These are phyloP conservation scores for Dasyprocta punctata DNA, from an alignment of 2,113 vertebrate genomes.

Conservation along the genomic window DNA sequence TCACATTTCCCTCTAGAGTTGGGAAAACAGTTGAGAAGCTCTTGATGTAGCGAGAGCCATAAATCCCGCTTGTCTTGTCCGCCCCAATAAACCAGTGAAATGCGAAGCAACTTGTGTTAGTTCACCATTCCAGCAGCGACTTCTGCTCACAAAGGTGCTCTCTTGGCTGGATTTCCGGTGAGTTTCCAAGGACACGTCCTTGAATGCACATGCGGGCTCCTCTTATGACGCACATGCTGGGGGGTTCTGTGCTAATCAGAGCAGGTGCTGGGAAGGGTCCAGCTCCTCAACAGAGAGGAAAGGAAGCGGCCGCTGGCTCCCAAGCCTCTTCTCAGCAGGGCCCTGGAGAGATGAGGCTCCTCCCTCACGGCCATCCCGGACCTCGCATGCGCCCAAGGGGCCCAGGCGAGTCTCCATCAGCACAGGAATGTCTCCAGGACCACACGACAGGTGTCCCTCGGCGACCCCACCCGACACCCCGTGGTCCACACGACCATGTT, in stretches of 20 bases:
- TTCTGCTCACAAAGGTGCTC: no score
- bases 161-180: neutral
- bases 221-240: accelerated
- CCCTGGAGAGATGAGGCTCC: neutral
- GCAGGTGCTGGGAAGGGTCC: neutral
- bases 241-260: neutral
- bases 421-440: neutral
- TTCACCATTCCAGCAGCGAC: accelerated
- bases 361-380: neutral
- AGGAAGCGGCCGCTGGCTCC: neutral
- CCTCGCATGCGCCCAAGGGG: neutral
- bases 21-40: no score
- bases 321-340: neutral
- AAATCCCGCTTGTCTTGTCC: neutral
- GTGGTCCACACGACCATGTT: neutral
- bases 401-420: neutral
- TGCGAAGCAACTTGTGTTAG: neutral
- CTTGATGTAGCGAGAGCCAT: neutral
- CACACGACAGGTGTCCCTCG: neutral
- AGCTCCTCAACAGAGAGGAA: neutral
- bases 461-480: neutral
- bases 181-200: neutral
- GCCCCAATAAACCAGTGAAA: no score
- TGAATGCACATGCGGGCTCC: accelerated
- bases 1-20: neutral